Evolutionary conservation across 2,113 vertebrate genomes (phyloP).

Genomic region (Burhinus bistriatus): DNA sequence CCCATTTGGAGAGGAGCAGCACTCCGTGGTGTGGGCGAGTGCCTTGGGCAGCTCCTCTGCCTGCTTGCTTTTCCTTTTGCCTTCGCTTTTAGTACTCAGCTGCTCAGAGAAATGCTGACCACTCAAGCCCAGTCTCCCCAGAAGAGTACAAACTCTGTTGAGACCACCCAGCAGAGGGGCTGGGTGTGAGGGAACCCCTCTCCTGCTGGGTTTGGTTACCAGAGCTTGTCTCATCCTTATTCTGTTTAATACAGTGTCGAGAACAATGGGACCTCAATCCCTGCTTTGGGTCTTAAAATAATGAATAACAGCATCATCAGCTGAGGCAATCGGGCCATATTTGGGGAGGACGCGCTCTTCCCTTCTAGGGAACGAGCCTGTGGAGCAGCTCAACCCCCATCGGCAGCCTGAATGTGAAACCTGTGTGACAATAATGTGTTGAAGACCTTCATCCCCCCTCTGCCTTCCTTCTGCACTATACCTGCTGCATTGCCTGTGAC

Average conservation of each 20-base stretch:
- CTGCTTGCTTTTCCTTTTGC: background rate
- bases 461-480: background rate
- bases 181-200: background rate
- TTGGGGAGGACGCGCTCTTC: background rate
- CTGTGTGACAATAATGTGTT: background rate
- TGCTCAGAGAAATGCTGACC: background rate
- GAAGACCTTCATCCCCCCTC: background rate
- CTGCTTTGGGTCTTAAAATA: background rate
- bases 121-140: background rate
- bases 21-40: background rate
- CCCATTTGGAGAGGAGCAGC: background rate
- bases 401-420: background rate
- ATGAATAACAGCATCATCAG: conserved; percentile 34
- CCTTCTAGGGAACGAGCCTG: background rate
- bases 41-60: background rate
- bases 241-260: background rate
- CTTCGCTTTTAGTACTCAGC: background rate
- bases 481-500: background rate
- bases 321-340: background rate
- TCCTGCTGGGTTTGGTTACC: conserved; percentile 33
- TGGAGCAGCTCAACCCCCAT: background rate
- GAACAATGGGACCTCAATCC: conserved; percentile 23
- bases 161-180: background rate
- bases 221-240: background rate
- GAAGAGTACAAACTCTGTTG: background rate